Conservation (phyloP, 2,888 invertebrate genomes). For the Malthinus seriepunctatus region DNA sequence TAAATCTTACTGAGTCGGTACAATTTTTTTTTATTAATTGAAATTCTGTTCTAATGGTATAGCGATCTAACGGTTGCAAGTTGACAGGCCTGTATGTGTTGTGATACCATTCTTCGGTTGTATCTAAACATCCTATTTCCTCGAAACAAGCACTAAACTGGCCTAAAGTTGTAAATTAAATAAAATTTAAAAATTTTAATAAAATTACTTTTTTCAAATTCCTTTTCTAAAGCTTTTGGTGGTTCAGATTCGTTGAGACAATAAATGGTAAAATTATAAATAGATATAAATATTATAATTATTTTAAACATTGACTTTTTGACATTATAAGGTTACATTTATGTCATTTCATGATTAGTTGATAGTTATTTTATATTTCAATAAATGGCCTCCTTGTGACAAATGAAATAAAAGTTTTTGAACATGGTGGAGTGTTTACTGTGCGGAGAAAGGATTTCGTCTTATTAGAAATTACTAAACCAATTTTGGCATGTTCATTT, state of each 20-base stretch:
- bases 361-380: not conserved
- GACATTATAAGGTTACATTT: constrained; percentile 14
- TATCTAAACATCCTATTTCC: constrained; percentile 50
- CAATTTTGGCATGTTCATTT: no score
- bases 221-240: not conserved
- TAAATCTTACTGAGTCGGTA: not conserved
- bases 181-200: no score
- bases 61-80: constrained; percentile 48
- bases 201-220: not conserved
- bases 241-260: not conserved
- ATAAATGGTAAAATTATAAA: not conserved
- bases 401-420: not conserved
- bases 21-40: constrained; percentile 41
- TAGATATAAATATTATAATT: not conserved
- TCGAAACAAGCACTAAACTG: constrained; percentile 48
- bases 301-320: constrained; percentile 16
- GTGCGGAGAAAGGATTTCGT: no score
- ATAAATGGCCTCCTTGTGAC: no score
- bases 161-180: constrained; percentile 27
- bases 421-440: not conserved
- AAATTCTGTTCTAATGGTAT: constrained; percentile 53
- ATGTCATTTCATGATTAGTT: constrained; percentile 3
- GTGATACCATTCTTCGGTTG: constrained; percentile 51
- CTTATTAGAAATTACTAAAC: no score
- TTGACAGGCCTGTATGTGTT: constrained; percentile 48